phyloP scores from a whole-genome alignment of 2,888 invertebrate genomes.

The Leucozona laternaria region DNA sequence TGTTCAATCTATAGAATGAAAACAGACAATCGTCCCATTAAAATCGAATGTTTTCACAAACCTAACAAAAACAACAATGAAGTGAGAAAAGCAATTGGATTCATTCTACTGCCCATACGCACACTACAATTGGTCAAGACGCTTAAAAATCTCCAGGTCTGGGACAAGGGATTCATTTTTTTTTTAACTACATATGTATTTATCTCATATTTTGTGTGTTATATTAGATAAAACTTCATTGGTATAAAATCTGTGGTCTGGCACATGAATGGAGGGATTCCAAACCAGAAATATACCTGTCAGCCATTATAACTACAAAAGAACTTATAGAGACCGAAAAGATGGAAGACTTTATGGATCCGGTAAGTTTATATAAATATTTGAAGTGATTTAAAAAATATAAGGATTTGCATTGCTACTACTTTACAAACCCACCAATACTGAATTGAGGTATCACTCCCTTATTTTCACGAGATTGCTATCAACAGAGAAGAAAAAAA shows the following conservation, averaged over 20 bases:
- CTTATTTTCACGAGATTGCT: too few species aligned
- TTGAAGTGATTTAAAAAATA: too few species aligned
- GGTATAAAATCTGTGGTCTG: constrained; percentile 87
- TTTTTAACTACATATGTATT: neutral
- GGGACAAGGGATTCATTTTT: neutral
- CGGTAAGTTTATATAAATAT: constrained; percentile 76
- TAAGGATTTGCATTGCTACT: too few species aligned
- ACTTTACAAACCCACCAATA: too few species aligned
- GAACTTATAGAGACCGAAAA: constrained; percentile 78
- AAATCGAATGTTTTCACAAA: constrained; percentile 88
- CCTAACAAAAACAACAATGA: constrained; percentile 84
- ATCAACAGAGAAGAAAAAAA: too few species aligned
- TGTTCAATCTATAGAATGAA: constrained; percentile 85
- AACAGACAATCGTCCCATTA: constrained; percentile 89
- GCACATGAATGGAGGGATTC: constrained; percentile 85
- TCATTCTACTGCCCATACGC: constrained; percentile 88
- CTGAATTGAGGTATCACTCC: too few species aligned
- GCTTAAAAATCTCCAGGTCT: constrained; percentile 83
- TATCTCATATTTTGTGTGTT: constrained; percentile 1
- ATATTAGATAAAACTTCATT: constrained; percentile 85
- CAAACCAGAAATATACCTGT: constrained; percentile 87
- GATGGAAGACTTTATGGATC: constrained; percentile 78
- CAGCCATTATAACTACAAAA: constrained; percentile 86
- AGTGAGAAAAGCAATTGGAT: constrained; percentile 87
- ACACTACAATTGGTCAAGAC: constrained; percentile 88